Evolutionary conservation across 2,888 invertebrate species (phyloP).

Genomic region (Conops quadrifasciatus): DNA sequence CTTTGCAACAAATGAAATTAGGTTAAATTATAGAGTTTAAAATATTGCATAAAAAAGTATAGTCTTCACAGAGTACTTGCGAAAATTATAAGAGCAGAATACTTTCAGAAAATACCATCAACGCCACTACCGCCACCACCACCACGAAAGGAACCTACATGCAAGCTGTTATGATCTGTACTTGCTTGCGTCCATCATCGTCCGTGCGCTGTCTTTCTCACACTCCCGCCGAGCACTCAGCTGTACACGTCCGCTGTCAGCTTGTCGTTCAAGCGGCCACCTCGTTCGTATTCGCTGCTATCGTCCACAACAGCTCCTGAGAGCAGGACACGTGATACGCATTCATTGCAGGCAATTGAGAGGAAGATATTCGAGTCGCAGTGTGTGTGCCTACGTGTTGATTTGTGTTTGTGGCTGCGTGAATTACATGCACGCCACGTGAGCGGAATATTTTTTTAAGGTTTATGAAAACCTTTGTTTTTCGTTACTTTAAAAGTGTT

Average conservation of each 20-base stretch:
- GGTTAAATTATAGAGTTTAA: too few species aligned
- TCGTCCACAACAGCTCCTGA: slow-evolving; percentile 22
- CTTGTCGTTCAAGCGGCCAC: neutral
- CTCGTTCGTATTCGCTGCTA: slow-evolving; percentile 4
- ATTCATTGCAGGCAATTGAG: slow-evolving; percentile 9
- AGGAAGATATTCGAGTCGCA: too few species aligned
- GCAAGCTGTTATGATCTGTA: too few species aligned
- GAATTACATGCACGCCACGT: neutral
- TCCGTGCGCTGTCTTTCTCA: too few species aligned
- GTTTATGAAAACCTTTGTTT: neutral
- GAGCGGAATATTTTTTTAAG: neutral
- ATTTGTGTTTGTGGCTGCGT: neutral
- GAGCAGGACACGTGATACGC: slow-evolving; percentile 31
- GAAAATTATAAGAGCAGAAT: too few species aligned
- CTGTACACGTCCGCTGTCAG: neutral
- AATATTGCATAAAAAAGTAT: too few species aligned
- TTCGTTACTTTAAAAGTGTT: neutral
- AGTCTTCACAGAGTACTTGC: too few species aligned
- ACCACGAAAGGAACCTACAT: too few species aligned
- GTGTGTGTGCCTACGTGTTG: neutral
- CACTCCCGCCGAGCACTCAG: neutral
- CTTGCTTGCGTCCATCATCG: too few species aligned
- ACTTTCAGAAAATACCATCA: too few species aligned
- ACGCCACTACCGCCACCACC: too few species aligned
- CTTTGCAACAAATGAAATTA: too few species aligned